Evolutionary conservation across 2,888 invertebrate species (phyloP).

Genomic region (Halocaridina rubra): DNA sequence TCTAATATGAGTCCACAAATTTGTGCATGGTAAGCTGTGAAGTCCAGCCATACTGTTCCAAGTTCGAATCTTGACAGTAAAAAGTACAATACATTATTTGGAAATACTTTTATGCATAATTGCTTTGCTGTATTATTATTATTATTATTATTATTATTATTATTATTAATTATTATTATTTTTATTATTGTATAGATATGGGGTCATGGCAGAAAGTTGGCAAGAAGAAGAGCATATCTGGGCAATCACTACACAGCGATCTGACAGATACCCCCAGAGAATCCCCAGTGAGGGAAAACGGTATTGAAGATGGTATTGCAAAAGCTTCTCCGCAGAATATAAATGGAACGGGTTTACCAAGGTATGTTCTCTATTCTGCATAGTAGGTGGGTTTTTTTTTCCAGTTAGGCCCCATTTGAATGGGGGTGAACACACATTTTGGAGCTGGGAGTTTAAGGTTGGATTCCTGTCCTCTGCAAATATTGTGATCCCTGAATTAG

Average conservation of each 20-base stretch:
- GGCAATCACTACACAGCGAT: background rate
- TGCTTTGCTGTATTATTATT: background rate
- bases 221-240: slow-evolving; percentile 24
- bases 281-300: slow-evolving; percentile 13
- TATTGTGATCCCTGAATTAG: too few species aligned
- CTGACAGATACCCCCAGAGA: background rate
- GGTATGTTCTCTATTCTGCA: too few species aligned
- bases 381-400: too few species aligned
- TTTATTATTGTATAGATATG: background rate
- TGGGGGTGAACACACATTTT: too few species aligned
- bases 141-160: background rate
- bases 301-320: too few species aligned
- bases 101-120: background rate
- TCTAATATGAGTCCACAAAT: background rate
- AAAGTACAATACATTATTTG: too few species aligned
- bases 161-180: background rate
- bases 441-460: too few species aligned
- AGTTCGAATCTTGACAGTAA: too few species aligned
- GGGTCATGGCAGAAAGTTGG: slow-evolving; percentile 34
- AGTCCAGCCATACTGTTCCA: background rate
- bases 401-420: too few species aligned
- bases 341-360: too few species aligned
- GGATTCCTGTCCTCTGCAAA: too few species aligned
- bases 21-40: background rate
- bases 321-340: too few species aligned